A percentile compares a stretch with the other conserved stretches of the same genome.
Evolutionary conservation across 1,140 invertebrate genomes (phyloP).

Genomic region (Heliconius hewitsoni): DNA sequence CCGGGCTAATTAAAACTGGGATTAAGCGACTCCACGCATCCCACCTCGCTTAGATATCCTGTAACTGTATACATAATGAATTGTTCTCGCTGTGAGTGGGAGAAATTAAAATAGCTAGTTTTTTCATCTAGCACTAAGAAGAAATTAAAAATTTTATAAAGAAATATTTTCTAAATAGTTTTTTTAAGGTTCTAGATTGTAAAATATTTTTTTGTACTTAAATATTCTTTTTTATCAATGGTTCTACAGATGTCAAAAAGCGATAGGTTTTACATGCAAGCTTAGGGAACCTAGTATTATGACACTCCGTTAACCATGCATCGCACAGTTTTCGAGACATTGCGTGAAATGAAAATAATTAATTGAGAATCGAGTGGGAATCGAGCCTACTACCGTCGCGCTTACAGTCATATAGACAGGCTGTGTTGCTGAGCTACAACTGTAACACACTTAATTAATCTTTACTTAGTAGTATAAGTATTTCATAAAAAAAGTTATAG

Average conservation of each 20-base stretch:
- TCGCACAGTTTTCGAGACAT: neutral
- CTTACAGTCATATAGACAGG: too few species aligned
- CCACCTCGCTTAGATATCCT: neutral
- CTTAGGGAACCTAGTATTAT: neutral
- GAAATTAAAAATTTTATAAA: neutral
- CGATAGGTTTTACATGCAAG: too few species aligned
- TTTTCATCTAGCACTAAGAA: neutral
- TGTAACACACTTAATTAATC: too few species aligned
- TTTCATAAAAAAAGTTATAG: too few species aligned
- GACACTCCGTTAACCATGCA: neutral
- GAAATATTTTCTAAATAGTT: neutral
- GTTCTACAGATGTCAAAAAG: too few species aligned
- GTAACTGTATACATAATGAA: constrained; percentile 6
- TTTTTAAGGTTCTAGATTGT: too few species aligned
- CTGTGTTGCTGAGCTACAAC: too few species aligned
- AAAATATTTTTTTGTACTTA: too few species aligned
- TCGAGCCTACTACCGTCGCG: too few species aligned
- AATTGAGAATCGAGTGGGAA: too few species aligned
- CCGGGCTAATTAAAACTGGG: constrained; percentile 8
- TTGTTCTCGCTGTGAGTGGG: neutral
- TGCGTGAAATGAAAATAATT: neutral
- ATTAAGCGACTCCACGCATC: constrained; percentile 3
- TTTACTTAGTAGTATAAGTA: too few species aligned
- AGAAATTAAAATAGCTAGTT: constrained; percentile 1
- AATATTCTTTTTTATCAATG: too few species aligned